phyloP scores from a whole-genome alignment of 2,113 vertebrate species.

The Psephotus haematonotus region DNA sequence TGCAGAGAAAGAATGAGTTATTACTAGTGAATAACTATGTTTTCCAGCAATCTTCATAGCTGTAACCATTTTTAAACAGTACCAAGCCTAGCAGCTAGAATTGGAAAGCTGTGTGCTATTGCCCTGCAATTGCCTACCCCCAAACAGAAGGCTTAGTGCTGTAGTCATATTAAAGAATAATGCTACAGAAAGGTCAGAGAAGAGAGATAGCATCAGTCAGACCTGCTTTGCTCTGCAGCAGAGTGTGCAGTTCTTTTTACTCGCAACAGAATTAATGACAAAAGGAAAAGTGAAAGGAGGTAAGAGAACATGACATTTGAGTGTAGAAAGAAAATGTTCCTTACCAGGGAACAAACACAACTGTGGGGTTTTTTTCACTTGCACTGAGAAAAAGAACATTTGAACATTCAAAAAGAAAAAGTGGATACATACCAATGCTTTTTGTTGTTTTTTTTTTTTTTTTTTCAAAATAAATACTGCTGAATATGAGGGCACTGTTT shows the following conservation, averaged over 20 bases:
- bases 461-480: background rate
- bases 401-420: background rate
- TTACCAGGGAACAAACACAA: background rate
- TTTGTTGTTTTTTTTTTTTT: background rate
- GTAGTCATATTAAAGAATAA: background rate
- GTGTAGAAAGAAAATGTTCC: background rate
- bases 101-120: background rate
- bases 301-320: background rate
- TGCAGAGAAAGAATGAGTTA: background rate
- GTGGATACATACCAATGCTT: accelerated
- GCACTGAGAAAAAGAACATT: background rate
- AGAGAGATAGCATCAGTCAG: background rate
- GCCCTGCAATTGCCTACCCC: background rate
- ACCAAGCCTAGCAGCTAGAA: background rate
- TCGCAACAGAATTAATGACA: background rate
- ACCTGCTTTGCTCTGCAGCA: background rate
- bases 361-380: background rate
- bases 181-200: constrained; percentile 1
- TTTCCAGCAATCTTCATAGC: background rate
- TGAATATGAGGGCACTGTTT: background rate
- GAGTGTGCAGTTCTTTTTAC: background rate
- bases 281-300: background rate
- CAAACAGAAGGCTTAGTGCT: background rate
- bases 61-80: background rate
- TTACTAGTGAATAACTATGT: background rate